Conservation (phyloP, 2,797 vertebrate genomes). For the Phoxinus dragarum region DNA sequence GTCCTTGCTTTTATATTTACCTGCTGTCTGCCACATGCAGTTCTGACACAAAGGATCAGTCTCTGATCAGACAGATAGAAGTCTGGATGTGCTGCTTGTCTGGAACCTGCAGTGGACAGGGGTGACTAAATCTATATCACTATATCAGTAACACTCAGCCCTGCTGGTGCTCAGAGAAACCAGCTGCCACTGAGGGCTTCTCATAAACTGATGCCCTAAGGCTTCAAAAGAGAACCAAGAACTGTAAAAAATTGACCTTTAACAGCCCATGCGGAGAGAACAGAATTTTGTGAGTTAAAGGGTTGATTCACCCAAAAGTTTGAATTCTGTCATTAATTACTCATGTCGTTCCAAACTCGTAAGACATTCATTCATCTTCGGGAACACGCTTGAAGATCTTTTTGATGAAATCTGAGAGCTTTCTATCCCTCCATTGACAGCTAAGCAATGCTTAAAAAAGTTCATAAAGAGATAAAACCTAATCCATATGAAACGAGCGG, state of each 20-base stretch:
- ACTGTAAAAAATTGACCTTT: neutral
- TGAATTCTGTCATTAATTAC: too few species aligned
- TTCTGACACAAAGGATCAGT: constrained; percentile 22
- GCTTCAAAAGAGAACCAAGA: neutral
- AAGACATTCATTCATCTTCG: too few species aligned
- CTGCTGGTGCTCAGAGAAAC: constrained; percentile 2
- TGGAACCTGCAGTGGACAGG: constrained; percentile 7
- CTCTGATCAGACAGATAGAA: constrained; percentile 21
- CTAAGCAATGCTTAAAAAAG: too few species aligned
- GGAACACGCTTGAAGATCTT: too few species aligned
- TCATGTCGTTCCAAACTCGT: too few species aligned
- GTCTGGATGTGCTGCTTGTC: constrained; percentile 15
- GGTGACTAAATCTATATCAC: constrained; percentile 32
- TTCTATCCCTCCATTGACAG: too few species aligned
- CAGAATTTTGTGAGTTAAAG: neutral
- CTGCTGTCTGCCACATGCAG: constrained; percentile 32
- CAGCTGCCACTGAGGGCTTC: constrained; percentile 5
- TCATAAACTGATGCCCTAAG: constrained; percentile 16
- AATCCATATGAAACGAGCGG: too few species aligned
- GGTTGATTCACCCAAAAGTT: too few species aligned
- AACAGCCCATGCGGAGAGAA: neutral
- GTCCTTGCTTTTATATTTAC: constrained; percentile 21
- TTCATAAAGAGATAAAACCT: too few species aligned
- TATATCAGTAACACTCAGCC: constrained; percentile 22
- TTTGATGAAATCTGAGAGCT: too few species aligned